A percentile compares a stretch with the other conserved stretches of the same genome.
Evolutionary conservation across 2,797 vertebrate genomes (phyloP).

Genomic region (Avahi laniger): DNA sequence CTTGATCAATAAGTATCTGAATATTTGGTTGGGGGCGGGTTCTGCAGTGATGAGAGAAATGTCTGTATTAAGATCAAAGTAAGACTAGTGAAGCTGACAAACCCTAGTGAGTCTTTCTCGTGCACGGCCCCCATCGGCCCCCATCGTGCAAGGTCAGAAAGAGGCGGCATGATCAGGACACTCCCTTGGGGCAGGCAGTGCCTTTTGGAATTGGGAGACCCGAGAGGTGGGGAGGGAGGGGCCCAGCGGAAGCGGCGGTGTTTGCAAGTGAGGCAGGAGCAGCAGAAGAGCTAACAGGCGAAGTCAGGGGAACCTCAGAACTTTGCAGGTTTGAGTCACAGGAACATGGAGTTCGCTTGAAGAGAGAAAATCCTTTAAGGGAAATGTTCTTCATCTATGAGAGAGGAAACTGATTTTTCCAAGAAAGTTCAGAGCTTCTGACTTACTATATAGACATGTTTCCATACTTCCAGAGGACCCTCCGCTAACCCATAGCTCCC

Average conservation of each 20-base stretch:
- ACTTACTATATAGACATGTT: background rate
- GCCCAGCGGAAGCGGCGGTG: accelerated
- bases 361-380: background rate
- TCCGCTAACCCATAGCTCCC: background rate
- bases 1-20: background rate
- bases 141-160: background rate
- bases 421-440: background rate
- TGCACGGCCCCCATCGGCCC: accelerated
- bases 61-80: background rate
- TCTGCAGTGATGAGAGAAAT: background rate
- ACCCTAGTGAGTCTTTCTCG: accelerated
- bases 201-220: background rate
- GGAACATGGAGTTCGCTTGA: background rate
- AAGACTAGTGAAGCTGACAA: background rate
- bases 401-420: background rate
- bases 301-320: background rate
- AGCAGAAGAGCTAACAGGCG: accelerated
- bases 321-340: background rate
- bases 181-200: background rate
- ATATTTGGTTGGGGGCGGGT: background rate
- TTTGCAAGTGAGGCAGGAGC: background rate
- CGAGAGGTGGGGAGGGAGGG: too few relatives aligned
- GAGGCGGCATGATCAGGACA: background rate
- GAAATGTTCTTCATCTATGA: background rate
- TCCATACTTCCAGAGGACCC: background rate